phyloP scores from a whole-genome alignment of 1,140 invertebrate genomes.

The Pseudobourletiella spinata region DNA sequence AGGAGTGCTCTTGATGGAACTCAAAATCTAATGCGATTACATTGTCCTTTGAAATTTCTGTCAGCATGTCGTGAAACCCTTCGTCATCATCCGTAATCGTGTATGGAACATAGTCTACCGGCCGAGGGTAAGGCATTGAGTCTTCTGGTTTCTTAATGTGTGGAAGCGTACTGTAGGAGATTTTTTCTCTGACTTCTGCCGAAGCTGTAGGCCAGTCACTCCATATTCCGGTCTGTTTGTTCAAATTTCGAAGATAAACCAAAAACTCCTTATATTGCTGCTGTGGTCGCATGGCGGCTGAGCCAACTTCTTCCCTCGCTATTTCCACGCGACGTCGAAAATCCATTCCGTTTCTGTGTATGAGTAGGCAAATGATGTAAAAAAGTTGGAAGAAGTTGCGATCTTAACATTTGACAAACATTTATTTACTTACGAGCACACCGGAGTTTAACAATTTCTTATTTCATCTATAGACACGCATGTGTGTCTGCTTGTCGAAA shows the following conservation, averaged over 20 bases:
- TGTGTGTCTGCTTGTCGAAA: too few relatives aligned
- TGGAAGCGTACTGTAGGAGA: background rate
- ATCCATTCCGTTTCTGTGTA: too few relatives aligned
- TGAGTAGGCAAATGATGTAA: too few relatives aligned
- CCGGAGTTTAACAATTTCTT: too few relatives aligned
- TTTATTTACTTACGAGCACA: too few relatives aligned
- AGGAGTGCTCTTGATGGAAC: background rate
- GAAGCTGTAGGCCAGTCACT: background rate
- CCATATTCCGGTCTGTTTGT: background rate
- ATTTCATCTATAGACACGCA: too few relatives aligned
- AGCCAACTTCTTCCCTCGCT: background rate
- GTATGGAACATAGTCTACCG: background rate
- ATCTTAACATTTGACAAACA: too few relatives aligned
- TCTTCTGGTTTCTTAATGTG: background rate
- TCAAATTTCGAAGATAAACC: background rate
- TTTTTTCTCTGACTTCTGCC: background rate
- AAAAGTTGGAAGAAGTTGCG: too few relatives aligned
- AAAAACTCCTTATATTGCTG: background rate
- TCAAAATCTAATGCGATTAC: background rate
- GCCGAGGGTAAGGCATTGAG: background rate
- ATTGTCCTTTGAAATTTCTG: background rate
- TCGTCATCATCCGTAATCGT: too few relatives aligned
- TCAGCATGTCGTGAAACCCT: background rate
- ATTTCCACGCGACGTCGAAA: too few relatives aligned
- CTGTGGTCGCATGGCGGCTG: background rate